Evolutionary conservation across 2,888 invertebrate species (phyloP), one percentile per base, ranked within the genome.

Genomic region (Drosophila mimetica): DNA sequence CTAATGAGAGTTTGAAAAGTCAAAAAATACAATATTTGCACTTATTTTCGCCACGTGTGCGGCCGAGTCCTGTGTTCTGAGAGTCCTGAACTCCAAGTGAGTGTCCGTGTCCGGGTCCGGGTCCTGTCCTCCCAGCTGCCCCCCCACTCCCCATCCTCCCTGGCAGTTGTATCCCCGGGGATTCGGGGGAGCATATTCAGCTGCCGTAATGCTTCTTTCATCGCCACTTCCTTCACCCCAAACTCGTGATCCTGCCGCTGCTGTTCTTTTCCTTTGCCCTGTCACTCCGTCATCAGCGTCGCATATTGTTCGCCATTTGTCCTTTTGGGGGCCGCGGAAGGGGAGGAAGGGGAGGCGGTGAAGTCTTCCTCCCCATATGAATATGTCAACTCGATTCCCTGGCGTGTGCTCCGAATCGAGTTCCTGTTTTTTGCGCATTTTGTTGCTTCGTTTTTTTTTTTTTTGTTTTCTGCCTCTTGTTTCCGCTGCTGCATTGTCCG

Each of bases 161-260:
- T 44, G 18, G 6, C 1, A 18, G 51, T 34, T 20, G 37, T 51
- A 53, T 30, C 86, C 86, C 86, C 69, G 59, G 86, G 81, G 69
- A 63, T 9, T 71, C 61, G 52, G 64, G 66, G 44, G 61, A 69
- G 63, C 77, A 75, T 76, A 74, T 75, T 71, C 78, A 28, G 64
- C 64, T 47, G 47, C 55, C 57, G 77, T 85, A 86, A 85, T 85
- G 83, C 77, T 76, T 74, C 77, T 85, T 77, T 85, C 77, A 79
- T 60, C 72, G 74, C 71, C 71, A 64, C 70, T 54, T 51, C 48
- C 53, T 53, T 41, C 28, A 13, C 52, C 54, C 32, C 32, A 20
- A 11, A 7, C 32, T 34, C 41, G 18, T 39, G 20, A 20, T 47
- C 14, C 36, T 28, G 37, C 41, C 34, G 63, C 34, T 36, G 32